Evolutionary conservation across 2,888 invertebrate genomes (phyloP), one percentile per base, ranked within the genome.

Genomic region (Xestia c-nigrum): DNA sequence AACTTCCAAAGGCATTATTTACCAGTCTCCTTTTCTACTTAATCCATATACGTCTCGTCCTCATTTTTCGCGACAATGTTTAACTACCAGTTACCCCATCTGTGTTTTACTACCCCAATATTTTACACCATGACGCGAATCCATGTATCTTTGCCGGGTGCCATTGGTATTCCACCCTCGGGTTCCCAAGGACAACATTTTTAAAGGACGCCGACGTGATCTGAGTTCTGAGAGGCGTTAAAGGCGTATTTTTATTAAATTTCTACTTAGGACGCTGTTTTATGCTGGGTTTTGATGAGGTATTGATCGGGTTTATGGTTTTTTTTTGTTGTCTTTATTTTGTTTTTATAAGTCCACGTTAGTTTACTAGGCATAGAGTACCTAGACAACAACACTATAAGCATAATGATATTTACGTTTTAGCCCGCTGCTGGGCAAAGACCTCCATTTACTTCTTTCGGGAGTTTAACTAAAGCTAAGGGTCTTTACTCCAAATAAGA

Each of bases 131-230:
- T 81, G 74, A 74, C 85, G 77, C 72, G 68, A 75, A 78, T 84
- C 86, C 80, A 85, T 86, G 88, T 87, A 80, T 80, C 74, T 78
- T 72, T 64, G 63, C 67, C 14, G 66, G 76, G 55, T 19, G 64
- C n/a, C 80, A 87, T 87, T 87, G 81, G 76, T 87, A 87, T 87
- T 88, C 88, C 69, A 3, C 66, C 69, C 80, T 72, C 83, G 71
- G 14, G 59, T 19, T 47, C 7, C 64, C 74, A 76, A 81, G 78
- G 79, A 84, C 85, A 87, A 85, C 84, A 76, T 76, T 85, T 88
- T 87, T 88, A 87, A 87, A 87, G 78, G 80, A 85, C 85, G 61
- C 5, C 68, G 83, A 88, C 87, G 87, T 87, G 87, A 76, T 71
- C 77, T 52, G 85, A 52, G 43, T 63, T 16, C 64, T 76, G 84